Evolutionary conservation across 2,797 vertebrate species (phyloP).

Genomic region (Nyctibius grandis): DNA sequence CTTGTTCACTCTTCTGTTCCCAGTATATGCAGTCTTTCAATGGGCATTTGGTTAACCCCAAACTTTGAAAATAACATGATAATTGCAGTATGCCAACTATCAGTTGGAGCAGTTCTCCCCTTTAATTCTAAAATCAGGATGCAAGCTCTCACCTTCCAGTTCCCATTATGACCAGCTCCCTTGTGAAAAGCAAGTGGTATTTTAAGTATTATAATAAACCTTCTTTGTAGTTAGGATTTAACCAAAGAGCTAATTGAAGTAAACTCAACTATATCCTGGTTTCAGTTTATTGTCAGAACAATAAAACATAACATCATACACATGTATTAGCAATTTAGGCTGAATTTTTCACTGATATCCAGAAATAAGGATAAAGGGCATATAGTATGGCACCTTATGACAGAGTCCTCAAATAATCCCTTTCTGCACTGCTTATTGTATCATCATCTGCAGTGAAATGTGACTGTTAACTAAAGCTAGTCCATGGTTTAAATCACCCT

Average conservation of each 20-base stretch:
- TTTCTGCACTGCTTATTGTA: not conserved
- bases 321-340: not conserved
- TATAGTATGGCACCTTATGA: not conserved
- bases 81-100: not conserved
- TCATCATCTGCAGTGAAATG: not conserved
- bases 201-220: not conserved
- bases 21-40: not conserved
- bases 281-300: not conserved
- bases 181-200: not conserved
- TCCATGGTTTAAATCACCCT: not conserved
- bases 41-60: fast-evolving
- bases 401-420: not conserved
- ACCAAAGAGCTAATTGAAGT: not conserved
- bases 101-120: not conserved
- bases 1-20: not conserved
- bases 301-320: not conserved
- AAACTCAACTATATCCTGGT: fast-evolving
- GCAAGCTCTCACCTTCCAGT: not conserved
- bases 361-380: not conserved
- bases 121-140: not conserved
- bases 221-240: not conserved
- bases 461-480: not conserved
- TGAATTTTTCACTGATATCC: not conserved
- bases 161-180: not conserved
- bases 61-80: not conserved